A percentile compares a stretch with the other conserved stretches of the same genome.
Evolutionary conservation across 2,797 vertebrate genomes (phyloP).

Genomic region (Ctenochaetus hawaiiensis): DNA sequence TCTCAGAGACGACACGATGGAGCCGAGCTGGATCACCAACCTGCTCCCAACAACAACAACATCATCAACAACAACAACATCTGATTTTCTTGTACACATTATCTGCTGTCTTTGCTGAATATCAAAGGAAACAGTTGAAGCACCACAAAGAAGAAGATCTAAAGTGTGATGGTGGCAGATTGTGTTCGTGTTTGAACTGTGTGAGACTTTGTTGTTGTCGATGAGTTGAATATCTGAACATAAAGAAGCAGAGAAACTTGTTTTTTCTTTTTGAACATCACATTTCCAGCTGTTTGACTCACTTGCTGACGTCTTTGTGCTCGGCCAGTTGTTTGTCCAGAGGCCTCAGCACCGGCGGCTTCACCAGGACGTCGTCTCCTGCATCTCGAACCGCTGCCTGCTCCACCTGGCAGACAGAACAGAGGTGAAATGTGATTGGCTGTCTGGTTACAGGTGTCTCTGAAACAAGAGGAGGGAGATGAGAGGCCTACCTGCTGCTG

Average conservation of each 20-base stretch:
- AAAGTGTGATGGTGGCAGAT: no score
- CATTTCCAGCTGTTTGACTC: constrained; percentile 22
- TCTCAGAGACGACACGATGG: constrained; percentile 83
- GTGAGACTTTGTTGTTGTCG: no score
- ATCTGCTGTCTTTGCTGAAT: not conserved
- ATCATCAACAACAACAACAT: not conserved
- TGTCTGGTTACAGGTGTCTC: not conserved
- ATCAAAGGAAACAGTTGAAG: not conserved
- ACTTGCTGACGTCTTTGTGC: constrained; percentile 89
- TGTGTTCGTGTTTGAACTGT: no score
- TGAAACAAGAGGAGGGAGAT: not conserved
- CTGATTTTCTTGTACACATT: not conserved
- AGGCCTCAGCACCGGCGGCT: constrained; percentile 78
- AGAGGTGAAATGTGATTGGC: constrained; percentile 4
- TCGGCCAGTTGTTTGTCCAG: constrained; percentile 87
- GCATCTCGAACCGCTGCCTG: constrained; percentile 80
- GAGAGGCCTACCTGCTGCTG: constrained; percentile 84
- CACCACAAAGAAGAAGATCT: no score
- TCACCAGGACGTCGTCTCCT: constrained; percentile 83
- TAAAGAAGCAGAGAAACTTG: not conserved
- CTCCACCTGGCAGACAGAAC: constrained; percentile 78
- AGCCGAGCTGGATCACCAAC: constrained; percentile 82
- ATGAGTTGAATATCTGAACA: no score
- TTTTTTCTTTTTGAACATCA: not conserved
- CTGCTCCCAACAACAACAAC: constrained; percentile 39